Base-by-base conservation (phyloP, 2,113 vertebrate genomes). In the Corythornis madagascariensis region DNA sequence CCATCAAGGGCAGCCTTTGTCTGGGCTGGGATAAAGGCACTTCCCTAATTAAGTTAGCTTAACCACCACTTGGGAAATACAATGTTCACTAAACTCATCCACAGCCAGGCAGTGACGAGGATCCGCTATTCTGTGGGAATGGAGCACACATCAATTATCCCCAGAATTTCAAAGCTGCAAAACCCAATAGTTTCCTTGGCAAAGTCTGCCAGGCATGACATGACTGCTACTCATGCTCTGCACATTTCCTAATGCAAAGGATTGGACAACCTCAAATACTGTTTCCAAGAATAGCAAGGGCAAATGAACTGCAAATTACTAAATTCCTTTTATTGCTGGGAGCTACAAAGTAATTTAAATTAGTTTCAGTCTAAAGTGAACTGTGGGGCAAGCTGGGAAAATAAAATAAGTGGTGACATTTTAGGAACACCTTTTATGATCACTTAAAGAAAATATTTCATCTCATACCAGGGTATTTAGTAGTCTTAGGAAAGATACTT, bases 261-360 rank as follows among this genome's bases (percentile, higher is more conserved):
- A 71, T 59, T 90, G 69, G 81, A 95, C 71, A 73, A 67, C 66
- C 83, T 95, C 95, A 85, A 92, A 74, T 86, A 88, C 92, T 3
- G 9, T 95, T 94, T 89, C 88, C 94, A 95, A 94, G 87, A 92
- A 83, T 72, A 93, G 86, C 86, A 88, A 96, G 78, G 71, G 92
- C 69, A 69, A 95, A 96, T 59, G 80, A 83, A 70, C 88, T 96
- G 89, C 92, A 97, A 96, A 95, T 96, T 92, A 88, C 92, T 94
- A 89, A 94, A 96, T 95, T 94, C 87, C 53, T 92, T 97, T 96
- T 90, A 93, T 92, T 94, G 93, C 81, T 95, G 75, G 83, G 79
- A 96, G 83, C 93, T 94, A 96, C 89, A 90, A 84, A 96, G 83
- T 92, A 78, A 93, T 92, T 94, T 87, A 93, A 96, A 95, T 97